phyloP scores from a whole-genome alignment of 2,888 invertebrate species.

The Hyppa rectilinea region DNA sequence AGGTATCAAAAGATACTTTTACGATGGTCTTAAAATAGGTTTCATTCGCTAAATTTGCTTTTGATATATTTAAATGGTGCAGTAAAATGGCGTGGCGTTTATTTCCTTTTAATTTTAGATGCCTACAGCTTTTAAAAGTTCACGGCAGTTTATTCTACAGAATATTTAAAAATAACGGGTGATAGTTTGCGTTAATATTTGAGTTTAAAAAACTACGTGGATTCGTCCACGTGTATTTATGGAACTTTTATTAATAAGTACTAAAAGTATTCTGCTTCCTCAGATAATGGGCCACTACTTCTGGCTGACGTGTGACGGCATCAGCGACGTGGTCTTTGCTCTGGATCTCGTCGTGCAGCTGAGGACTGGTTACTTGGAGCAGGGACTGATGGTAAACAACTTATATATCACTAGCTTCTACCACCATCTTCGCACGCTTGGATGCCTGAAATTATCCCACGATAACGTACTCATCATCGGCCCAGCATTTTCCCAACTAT shows the following conservation, averaged over 20 bases:
- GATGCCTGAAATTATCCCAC: too few relatives aligned
- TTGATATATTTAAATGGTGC: slow-evolving; percentile 7
- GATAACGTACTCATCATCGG: too few relatives aligned
- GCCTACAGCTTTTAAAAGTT: background rate
- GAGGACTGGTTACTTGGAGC: slow-evolving; percentile 98
- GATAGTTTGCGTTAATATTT: background rate
- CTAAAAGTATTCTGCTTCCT: background rate
- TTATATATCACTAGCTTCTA: too few relatives aligned
- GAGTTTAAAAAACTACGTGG: too few relatives aligned
- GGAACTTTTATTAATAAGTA: too few relatives aligned
- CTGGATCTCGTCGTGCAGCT: slow-evolving; percentile 97
- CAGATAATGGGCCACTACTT: slow-evolving; percentile 93
- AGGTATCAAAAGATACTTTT: background rate
- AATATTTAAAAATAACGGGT: background rate
- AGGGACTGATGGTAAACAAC: slow-evolving; percentile 95
- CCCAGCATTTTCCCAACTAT: too few relatives aligned
- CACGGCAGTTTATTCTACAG: background rate
- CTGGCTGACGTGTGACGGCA: slow-evolving; percentile 95
- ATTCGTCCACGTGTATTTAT: too few relatives aligned
- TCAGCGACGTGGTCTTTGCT: slow-evolving; percentile 96
- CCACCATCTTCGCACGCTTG: too few relatives aligned
- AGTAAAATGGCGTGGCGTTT: slow-evolving; percentile 3
- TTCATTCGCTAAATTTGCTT: slow-evolving; percentile 2
- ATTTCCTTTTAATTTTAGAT: background rate
- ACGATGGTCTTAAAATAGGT: slow-evolving; percentile 7